Base-by-base conservation (phyloP, 2,113 vertebrate species). In the Guaruba guarouba region DNA sequence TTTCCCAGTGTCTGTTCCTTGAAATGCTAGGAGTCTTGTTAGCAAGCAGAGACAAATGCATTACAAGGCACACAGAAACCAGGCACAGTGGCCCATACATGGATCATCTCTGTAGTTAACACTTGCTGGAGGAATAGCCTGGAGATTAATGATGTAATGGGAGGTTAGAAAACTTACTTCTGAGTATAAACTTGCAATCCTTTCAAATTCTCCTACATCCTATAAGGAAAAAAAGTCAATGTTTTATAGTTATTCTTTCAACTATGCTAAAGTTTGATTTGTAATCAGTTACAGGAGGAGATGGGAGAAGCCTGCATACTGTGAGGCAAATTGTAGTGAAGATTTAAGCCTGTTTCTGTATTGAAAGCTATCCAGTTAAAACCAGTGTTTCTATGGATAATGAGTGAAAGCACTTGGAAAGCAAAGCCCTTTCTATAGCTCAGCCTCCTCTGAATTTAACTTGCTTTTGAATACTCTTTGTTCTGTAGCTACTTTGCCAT, bases 381-480 rank as follows among this genome's bases (percentile, higher is more conserved):
- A 62, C n/a, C 2, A 0, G 63, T 79, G 13, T 82, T 95, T 86
- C 67, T 75, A 71, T 6, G 82, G 57, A 41, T 54, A 90, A 46
- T 79, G n/a, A 91, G 19, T 51, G 13, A 92, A 48, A 75, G 16
- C 22, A 15, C 24, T 75, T 39, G 51, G 9, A 86, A 84, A 67
- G 69, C 18, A 86, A 86, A 92, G 20, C 20, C 20, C 37, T 75
- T 91, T 91, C 77, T 11, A 19, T 27, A 67, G 48, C 31, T 64
- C 35, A 82, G 14, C 35, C 67, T 77, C 61, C 62, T 95, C 84
- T 96, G 86, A 92, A 86, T 89, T 89, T 64, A 89, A 78, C 14
- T 10, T 18, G 87, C 74, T 64, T 86, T 82, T 8, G 11, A 82
- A 82, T 76, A 33, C 9, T n/a, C 24, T 85, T 57, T 92, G 39